Percentiles rank a stretch among this genome's conserved stretches.
Evolutionary conservation across 1,140 invertebrate genomes (phyloP).

Genomic region (Harlomillsia oculata): DNA sequence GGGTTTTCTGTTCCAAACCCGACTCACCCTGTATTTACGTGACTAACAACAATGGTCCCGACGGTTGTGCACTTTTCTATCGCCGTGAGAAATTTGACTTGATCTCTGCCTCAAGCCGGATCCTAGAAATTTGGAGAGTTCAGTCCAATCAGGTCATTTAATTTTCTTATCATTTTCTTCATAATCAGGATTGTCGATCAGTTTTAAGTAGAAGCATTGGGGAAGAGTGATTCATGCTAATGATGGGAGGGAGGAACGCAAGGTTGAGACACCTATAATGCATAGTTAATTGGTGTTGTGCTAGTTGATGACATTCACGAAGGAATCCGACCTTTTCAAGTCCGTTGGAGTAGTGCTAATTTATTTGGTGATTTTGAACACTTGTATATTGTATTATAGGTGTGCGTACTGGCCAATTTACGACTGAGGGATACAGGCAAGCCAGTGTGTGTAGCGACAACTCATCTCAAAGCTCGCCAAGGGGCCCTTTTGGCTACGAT

Average conservation of each 20-base stretch:
- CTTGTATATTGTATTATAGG: slow-evolving; percentile 43
- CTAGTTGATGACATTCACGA: no score
- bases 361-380: not conserved
- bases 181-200: no score
- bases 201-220: no score
- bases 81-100: slow-evolving; percentile 53
- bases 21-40: slow-evolving; percentile 68
- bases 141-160: slow-evolving; percentile 59
- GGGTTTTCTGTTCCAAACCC: slow-evolving; percentile 65
- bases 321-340: no score
- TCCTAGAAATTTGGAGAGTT: slow-evolving; percentile 59
- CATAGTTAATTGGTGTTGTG: not conserved
- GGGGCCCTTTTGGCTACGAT: slow-evolving; percentile 58
- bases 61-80: slow-evolving; percentile 71
- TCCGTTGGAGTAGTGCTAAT: not conserved
- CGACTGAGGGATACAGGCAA: slow-evolving; percentile 46
- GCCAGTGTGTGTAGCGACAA: slow-evolving; percentile 59
- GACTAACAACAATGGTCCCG: slow-evolving; percentile 53
- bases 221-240: no score
- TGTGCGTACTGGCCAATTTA: slow-evolving; percentile 53
- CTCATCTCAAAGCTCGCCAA: slow-evolving; percentile 66
- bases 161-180: not conserved
- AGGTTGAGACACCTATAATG: not conserved
- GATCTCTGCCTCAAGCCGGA: slow-evolving; percentile 48
- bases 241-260: no score